Evolutionary conservation across 2,113 vertebrate genomes (phyloP).

Genomic region (Trogon melanurus): DNA sequence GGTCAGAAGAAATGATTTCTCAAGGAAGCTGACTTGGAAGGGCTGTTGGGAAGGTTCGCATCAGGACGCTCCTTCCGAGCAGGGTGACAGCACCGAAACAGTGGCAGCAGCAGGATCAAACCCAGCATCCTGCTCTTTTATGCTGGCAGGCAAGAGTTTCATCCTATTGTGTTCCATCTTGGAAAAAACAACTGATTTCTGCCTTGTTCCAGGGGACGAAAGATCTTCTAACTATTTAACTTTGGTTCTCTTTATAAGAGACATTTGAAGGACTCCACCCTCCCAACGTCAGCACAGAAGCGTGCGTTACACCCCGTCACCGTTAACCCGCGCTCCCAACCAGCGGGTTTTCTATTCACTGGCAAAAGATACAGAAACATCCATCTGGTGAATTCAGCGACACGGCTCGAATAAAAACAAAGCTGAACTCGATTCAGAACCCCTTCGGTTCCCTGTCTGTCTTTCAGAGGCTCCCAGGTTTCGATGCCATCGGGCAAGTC

Average conservation of each 20-base stretch:
- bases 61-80: not conserved
- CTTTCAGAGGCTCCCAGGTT: not conserved
- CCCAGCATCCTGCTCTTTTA: not conserved
- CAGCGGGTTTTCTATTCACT: not conserved
- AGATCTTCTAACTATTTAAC: not conserved
- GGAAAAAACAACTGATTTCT: not conserved
- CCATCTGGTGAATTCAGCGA: not conserved
- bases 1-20: not conserved
- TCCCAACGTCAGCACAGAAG: rapidly evolving
- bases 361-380: not conserved
- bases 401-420: not conserved
- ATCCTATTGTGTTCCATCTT: not conserved
- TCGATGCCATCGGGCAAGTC: rapidly evolving
- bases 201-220: not conserved
- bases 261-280: not conserved
- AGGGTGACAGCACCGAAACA: rapidly evolving
- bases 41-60: not conserved
- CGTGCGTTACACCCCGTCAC: not conserved
- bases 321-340: rapidly evolving
- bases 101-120: not conserved
- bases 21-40: not conserved
- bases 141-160: not conserved
- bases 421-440: not conserved
- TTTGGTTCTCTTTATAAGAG: not conserved
- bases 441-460: not conserved